Evolutionary conservation across 2,797 vertebrate species (phyloP).

Genomic region (Anniella stebbinsi): DNA sequence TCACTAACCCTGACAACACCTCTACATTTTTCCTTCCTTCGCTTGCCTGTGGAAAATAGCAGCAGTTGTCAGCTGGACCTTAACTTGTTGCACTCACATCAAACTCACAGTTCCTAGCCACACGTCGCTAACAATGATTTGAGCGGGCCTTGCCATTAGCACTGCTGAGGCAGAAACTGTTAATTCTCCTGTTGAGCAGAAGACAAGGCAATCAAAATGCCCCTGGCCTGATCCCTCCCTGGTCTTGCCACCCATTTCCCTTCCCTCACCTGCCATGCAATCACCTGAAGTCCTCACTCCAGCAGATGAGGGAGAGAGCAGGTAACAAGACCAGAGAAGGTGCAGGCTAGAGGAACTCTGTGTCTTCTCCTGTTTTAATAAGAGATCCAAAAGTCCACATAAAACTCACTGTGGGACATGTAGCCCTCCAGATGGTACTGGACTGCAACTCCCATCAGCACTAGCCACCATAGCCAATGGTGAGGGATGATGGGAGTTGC

Average conservation of each 20-base stretch:
- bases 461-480: no score
- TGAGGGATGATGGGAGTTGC: no score
- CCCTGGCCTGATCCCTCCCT: background rate
- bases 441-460: no score
- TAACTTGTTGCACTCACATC: background rate
- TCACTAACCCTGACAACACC: background rate
- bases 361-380: background rate
- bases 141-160: background rate
- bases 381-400: background rate
- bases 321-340: background rate
- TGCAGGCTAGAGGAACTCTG: background rate
- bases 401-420: background rate
- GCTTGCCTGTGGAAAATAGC: background rate
- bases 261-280: background rate
- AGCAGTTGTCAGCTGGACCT: background rate
- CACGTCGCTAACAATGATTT: background rate
- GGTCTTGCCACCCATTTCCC: background rate
- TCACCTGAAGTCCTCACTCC: background rate
- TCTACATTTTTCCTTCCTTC: constrained; percentile 1
- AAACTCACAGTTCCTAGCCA: background rate
- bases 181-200: background rate
- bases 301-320: background rate
- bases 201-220: background rate
- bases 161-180: background rate
- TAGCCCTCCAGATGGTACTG: no score